Conservation (phyloP, 2,113 vertebrate species). For the Cinclus cinclus region DNA sequence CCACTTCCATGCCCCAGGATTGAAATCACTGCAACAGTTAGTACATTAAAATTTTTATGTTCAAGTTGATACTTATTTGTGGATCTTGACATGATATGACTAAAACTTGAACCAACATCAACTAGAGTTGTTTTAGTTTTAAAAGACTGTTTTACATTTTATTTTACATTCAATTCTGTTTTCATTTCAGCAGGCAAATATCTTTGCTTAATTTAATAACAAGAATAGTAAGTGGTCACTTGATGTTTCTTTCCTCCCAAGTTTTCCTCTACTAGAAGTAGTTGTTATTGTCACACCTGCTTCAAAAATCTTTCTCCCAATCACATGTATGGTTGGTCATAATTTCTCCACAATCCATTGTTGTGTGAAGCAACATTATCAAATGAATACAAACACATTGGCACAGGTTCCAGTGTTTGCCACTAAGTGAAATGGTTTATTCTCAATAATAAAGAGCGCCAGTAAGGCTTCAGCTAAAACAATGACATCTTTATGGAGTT, state of each 20-base stretch:
- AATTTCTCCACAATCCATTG: background rate
- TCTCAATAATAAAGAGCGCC: background rate
- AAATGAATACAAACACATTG: background rate
- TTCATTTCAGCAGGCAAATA: background rate
- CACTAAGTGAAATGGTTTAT: background rate
- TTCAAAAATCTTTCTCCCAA: background rate
- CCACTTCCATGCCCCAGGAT: background rate
- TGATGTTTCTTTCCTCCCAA: background rate
- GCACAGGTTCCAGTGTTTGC: background rate
- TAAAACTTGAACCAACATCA: background rate
- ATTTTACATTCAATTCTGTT: background rate
- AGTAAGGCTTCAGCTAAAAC: background rate
- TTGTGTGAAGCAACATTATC: background rate
- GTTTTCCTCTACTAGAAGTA: background rate
- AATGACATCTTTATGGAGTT: background rate
- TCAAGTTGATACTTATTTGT: background rate
- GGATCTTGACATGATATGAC: background rate
- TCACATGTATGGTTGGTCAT: accelerated
- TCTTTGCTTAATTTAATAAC: background rate
- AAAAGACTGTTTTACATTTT: background rate
- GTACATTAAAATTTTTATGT: background rate
- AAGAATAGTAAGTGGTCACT: background rate
- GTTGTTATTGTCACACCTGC: background rate
- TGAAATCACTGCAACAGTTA: background rate
- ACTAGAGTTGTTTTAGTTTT: background rate